Conservation (phyloP, 2,797 vertebrate species). For the Anniella stebbinsi region DNA sequence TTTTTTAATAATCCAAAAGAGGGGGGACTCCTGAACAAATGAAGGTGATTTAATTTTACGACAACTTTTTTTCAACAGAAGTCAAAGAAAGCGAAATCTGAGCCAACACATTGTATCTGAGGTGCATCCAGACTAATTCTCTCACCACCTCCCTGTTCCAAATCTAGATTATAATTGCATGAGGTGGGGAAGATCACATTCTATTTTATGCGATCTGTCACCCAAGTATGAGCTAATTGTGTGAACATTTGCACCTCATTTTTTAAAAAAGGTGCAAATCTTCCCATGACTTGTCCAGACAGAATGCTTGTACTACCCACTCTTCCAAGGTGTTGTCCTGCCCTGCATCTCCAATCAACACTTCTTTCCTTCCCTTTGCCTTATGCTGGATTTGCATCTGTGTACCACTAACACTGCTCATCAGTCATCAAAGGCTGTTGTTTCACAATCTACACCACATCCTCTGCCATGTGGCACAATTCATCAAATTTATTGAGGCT, state of each 20-base stretch:
- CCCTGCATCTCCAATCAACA: background rate
- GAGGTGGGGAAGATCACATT: background rate
- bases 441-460: background rate
- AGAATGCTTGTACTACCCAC: background rate
- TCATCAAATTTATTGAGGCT: background rate
- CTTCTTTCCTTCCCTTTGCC: background rate
- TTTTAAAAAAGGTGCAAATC: background rate
- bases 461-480: background rate
- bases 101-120: background rate
- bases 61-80: background rate
- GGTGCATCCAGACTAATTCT: background rate
- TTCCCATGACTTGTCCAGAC: background rate
- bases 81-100: background rate
- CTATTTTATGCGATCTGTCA: background rate
- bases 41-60: background rate
- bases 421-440: background rate
- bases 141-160: background rate
- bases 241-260: conserved; percentile 9
- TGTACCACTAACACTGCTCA: too few species aligned
- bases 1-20: background rate
- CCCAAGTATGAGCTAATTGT: background rate
- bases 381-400: background rate
- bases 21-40: background rate
- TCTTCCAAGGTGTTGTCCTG: background rate
- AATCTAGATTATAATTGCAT: background rate